A percentile compares a stretch with the other conserved stretches of the same genome.
Conservation (phyloP, 2,888 invertebrate species). For the Drosophila maculinotata region DNA sequence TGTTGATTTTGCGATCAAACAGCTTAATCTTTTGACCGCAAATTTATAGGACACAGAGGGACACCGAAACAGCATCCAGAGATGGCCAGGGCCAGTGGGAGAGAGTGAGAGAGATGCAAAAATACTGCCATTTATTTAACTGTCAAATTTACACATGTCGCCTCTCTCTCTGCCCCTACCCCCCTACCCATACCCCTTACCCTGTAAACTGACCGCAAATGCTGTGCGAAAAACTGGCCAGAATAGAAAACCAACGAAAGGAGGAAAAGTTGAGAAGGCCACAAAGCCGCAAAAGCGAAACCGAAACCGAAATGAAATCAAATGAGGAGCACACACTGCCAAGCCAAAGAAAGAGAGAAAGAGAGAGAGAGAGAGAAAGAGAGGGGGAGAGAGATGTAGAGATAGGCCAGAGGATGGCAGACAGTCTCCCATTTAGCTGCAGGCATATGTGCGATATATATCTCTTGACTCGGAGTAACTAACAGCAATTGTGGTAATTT, state of each 20-base stretch:
- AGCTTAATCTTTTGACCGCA: constrained; percentile 78
- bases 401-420: background rate
- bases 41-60: constrained; percentile 55
- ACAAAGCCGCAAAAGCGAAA: constrained; percentile 65
- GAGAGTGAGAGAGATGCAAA: background rate
- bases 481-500: constrained; percentile 62
- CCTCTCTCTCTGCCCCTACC: background rate
- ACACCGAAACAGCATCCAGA: constrained; percentile 6
- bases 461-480: constrained; percentile 6
- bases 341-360: constrained; percentile 6
- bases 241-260: constrained; percentile 18
- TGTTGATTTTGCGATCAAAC: constrained; percentile 78
- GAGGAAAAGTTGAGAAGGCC: constrained; percentile 37
- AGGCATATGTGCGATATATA: constrained; percentile 32
- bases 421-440: constrained; percentile 2
- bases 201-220: constrained; percentile 37
- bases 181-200: background rate
- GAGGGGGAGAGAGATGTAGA: background rate
- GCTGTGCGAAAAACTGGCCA: constrained; percentile 43
- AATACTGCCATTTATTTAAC: constrained; percentile 63
- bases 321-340: constrained; percentile 55
- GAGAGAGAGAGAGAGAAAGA: background rate
- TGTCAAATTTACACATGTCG: constrained; percentile 76
- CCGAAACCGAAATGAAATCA: constrained; percentile 71
- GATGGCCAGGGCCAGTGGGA: background rate